Evolutionary conservation across 2,113 vertebrate species (phyloP).

Genomic region (Onychorhynchus coronatus): DNA sequence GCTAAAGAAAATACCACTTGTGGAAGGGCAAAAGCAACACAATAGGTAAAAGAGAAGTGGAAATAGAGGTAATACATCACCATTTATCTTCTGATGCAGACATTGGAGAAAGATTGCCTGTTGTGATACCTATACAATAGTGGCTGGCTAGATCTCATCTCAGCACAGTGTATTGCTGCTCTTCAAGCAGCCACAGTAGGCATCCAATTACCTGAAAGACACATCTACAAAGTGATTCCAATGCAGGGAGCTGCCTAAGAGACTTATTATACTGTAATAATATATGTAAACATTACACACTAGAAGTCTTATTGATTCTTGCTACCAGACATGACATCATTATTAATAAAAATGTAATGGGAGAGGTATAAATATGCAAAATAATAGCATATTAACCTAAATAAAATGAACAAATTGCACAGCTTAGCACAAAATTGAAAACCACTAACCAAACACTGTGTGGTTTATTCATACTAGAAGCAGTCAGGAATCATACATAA

Average conservation of each 20-base stretch:
- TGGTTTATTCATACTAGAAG: constrained; percentile 28
- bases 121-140: background rate
- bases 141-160: constrained; percentile 42
- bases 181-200: background rate
- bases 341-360: constrained; percentile 57
- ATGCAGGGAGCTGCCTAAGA: background rate
- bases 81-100: constrained; percentile 59
- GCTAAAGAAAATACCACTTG: background rate
- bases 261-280: constrained; percentile 36
- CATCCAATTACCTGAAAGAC: constrained; percentile 30
- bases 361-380: constrained; percentile 46
- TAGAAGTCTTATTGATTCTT: constrained; percentile 37
- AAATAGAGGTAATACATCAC: background rate
- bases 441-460: background rate
- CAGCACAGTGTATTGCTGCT: background rate
- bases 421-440: constrained; percentile 64
- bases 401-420: constrained; percentile 49
- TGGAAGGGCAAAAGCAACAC: background rate
- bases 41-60: background rate
- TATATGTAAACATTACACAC: constrained; percentile 47
- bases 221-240: constrained; percentile 25
- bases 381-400: constrained; percentile 55
- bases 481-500: constrained; percentile 50
- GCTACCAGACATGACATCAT: constrained; percentile 54
- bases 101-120: constrained; percentile 6